Percentiles rank a stretch among this genome's conserved stretches.
These are phyloP conservation scores for Anastrepha ludens DNA, from an alignment of 1,140 invertebrate species.

Conservation along the genomic window DNA sequence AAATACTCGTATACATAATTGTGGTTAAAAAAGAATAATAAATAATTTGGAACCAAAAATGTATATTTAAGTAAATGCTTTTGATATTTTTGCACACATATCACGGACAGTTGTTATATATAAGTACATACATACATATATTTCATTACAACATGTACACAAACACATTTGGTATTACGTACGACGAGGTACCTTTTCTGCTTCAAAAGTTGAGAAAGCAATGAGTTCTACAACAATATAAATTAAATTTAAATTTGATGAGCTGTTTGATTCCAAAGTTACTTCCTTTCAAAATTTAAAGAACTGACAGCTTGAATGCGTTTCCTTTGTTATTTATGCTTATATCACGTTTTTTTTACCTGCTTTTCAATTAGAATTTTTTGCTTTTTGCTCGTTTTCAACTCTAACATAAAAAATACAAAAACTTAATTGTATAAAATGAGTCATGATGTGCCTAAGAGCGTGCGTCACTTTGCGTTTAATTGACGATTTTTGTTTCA, in stretches of 20 bases:
- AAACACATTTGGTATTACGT: too few species aligned
- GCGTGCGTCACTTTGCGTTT: constrained; percentile 8
- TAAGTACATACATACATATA: too few species aligned
- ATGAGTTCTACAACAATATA: not conserved
- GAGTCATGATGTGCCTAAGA: not conserved
- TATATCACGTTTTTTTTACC: not conserved
- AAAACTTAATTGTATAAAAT: not conserved
- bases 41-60: too few species aligned
- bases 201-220: not conserved
- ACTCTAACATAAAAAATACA: not conserved
- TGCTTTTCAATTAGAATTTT: not conserved
- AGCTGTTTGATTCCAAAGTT: not conserved
- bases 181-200: not conserved
- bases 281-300: constrained; percentile 21
- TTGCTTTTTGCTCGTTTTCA: not conserved
- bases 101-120: too few species aligned
- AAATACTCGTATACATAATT: too few species aligned
- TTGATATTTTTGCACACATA: too few species aligned
- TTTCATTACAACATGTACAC: too few species aligned
- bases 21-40: too few species aligned
- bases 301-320: not conserved
- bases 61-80: too few species aligned
- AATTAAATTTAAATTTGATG: not conserved
- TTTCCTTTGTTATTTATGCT: not conserved
- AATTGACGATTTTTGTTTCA: constrained; percentile 1